phyloP scores from a whole-genome alignment of 2,797 vertebrate species.

The Tokudaia muenninki region DNA sequence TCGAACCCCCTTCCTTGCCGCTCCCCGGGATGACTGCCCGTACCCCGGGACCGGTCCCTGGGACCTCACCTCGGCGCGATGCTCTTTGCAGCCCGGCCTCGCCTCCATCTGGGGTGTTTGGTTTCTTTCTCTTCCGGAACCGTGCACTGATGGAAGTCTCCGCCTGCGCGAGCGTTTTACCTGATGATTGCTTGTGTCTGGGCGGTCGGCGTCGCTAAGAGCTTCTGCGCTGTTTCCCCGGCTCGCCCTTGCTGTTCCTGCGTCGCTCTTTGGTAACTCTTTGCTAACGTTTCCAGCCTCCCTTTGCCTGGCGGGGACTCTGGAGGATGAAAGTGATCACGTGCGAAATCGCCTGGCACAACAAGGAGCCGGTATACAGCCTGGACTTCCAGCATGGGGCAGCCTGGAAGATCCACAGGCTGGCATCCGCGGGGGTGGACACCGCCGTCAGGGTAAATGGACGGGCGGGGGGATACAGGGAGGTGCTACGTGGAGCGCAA shows the following conservation, averaged over 20 bases:
- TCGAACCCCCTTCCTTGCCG: neutral
- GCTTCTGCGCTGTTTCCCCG: neutral
- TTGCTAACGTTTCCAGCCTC: neutral
- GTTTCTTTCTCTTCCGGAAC: neutral
- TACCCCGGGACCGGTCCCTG: neutral
- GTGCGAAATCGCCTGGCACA: slow-evolving; percentile 99
- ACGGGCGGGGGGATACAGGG: neutral
- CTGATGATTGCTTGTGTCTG: neutral
- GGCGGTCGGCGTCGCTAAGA: neutral
- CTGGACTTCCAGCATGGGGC: slow-evolving; percentile 95
- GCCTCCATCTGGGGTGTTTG: neutral
- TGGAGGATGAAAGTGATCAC: slow-evolving; percentile 96
- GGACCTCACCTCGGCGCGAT: neutral
- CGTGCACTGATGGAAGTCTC: neutral
- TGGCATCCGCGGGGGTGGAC: slow-evolving; percentile 98
- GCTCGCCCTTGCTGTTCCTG: neutral
- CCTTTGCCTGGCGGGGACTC: neutral
- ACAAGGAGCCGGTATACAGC: slow-evolving; percentile 98
- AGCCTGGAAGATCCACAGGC: slow-evolving; percentile 91
- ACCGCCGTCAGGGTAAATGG: slow-evolving; percentile 93
- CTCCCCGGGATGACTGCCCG: neutral
- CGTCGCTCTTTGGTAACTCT: too few relatives aligned
- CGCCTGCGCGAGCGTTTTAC: neutral
- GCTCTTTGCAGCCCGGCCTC: neutral
- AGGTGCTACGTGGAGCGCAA: fast-evolving